Evolutionary conservation across 2,113 vertebrate genomes (phyloP), one percentile per base, ranked within the genome.

Genomic region (Myiozetetes cayanensis): DNA sequence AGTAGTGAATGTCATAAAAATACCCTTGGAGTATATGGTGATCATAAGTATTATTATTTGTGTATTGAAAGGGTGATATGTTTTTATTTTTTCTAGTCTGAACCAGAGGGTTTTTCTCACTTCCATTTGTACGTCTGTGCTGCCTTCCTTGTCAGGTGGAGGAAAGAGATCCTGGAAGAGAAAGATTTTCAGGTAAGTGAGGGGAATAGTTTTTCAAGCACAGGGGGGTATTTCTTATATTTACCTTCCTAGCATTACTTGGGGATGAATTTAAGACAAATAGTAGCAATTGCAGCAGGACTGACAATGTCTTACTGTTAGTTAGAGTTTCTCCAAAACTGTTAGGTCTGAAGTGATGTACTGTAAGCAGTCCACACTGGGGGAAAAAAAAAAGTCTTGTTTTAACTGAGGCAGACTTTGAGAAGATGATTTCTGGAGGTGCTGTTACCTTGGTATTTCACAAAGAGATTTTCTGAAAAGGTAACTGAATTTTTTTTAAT

Each of bases 61-160:
- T 71, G 5, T 71, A 31, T 46, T 96, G 31, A 96, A 50, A 14
- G 6, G 43, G 18, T 50, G 3, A 65, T 56, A 4, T 85, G 2
- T 79, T 88, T 94, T 96, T 80, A 46, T 82, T 79, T 90, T 79
- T 91, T 74, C 50, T 87, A 99, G 99, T 98, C 99, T 62, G 99
- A 99, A 97, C 99, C 99, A 27, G 99, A 99, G 96, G 99, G 99
- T 41, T 99, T 99, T 97, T 99, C 99, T 71, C 99, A 98, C 84
- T 99, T 99, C 97, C 99, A 99, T 97, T 96, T 99, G 82, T 99
- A 99, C 12, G 99, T 99, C 65, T 99, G 99, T 39, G 99, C 99
- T 17, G 99, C 99, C 91, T 99, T 99, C 96, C 98, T 99, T 87
- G 98, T 99, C 95, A 98, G 98, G 77, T 99, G 99, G 99, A 98